A percentile compares a stretch with the other conserved stretches of the same genome.
Evolutionary conservation across 1,140 invertebrate genomes (phyloP).

Genomic region (Teleopsis dalmanni): DNA sequence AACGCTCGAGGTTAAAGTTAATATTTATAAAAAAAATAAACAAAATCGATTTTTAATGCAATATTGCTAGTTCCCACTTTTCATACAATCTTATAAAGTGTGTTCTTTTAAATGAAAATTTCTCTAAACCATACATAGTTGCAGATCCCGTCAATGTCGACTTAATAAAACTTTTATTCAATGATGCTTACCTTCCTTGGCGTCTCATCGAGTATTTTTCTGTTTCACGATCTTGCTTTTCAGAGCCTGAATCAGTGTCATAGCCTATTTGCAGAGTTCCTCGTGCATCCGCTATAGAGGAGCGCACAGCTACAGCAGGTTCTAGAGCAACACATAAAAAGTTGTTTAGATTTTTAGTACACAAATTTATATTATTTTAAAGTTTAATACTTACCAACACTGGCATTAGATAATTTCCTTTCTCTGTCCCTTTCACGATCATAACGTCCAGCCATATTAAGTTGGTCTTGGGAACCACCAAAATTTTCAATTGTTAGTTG

Average conservation of each 20-base stretch:
- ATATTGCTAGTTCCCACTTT: too few species aligned
- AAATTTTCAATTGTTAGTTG: slow-evolving; percentile 87
- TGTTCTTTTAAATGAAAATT: too few species aligned
- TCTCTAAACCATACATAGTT: too few species aligned
- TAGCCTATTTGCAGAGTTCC: slow-evolving; percentile 63
- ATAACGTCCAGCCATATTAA: slow-evolving; percentile 56
- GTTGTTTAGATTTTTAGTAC: not conserved
- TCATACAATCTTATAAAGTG: too few species aligned
- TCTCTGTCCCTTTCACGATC: slow-evolving; percentile 33
- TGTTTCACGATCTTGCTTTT: slow-evolving; percentile 50
- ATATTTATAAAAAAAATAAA: too few species aligned
- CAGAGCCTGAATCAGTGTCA: slow-evolving; percentile 49
- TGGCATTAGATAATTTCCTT: slow-evolving; percentile 56
- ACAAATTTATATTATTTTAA: not conserved
- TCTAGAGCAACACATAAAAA: slow-evolving; percentile 33
- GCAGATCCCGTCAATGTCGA: too few species aligned
- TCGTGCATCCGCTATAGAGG: slow-evolving; percentile 66
- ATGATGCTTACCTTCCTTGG: slow-evolving; percentile 46
- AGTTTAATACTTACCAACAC: slow-evolving; percentile 44
- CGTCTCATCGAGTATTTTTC: slow-evolving; percentile 52
- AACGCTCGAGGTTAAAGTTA: too few species aligned
- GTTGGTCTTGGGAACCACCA: slow-evolving; percentile 74
- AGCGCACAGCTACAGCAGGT: slow-evolving; percentile 56
- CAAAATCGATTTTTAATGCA: too few species aligned
- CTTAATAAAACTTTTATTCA: too few species aligned